Percentiles rank a stretch among this genome's conserved stretches.
These are phyloP conservation scores for Boloria selene DNA, from an alignment of 2,888 invertebrate species.

Conservation along the genomic window DNA sequence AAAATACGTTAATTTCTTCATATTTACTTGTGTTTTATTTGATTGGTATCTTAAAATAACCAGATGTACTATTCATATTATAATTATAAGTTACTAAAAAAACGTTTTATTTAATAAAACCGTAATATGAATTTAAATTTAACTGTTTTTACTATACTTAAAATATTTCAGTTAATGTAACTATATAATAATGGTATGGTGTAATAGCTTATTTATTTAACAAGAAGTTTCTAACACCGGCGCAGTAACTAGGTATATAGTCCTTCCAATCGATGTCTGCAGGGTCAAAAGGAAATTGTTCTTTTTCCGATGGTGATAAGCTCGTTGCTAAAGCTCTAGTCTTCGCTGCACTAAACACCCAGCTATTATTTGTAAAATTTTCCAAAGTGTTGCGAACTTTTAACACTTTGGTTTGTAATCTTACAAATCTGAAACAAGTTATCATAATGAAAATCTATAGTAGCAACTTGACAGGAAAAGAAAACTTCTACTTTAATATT, in stretches of 20 bases:
- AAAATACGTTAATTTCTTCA: too few species aligned
- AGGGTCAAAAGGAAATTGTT: slow-evolving; percentile 40
- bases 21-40: too few species aligned
- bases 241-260: slow-evolving; percentile 41
- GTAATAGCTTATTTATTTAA: not conserved
- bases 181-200: too few species aligned
- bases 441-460: not conserved
- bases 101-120: too few species aligned
- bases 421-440: slow-evolving; percentile 47
- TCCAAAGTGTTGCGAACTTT: slow-evolving; percentile 34
- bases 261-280: slow-evolving; percentile 40
- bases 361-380: slow-evolving; percentile 38
- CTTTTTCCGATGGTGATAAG: slow-evolving; percentile 33
- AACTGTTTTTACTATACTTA: too few species aligned
- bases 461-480: not conserved
- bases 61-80: too few species aligned
- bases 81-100: too few species aligned
- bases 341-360: slow-evolving; percentile 34
- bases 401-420: slow-evolving; percentile 43
- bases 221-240: slow-evolving; percentile 33
- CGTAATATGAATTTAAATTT: too few species aligned
- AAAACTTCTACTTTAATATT: not conserved
- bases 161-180: too few species aligned
- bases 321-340: slow-evolving; percentile 25
- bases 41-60: too few species aligned